Conservation (phyloP, 2,797 vertebrate species). For the Cephalopachus bancanus region DNA sequence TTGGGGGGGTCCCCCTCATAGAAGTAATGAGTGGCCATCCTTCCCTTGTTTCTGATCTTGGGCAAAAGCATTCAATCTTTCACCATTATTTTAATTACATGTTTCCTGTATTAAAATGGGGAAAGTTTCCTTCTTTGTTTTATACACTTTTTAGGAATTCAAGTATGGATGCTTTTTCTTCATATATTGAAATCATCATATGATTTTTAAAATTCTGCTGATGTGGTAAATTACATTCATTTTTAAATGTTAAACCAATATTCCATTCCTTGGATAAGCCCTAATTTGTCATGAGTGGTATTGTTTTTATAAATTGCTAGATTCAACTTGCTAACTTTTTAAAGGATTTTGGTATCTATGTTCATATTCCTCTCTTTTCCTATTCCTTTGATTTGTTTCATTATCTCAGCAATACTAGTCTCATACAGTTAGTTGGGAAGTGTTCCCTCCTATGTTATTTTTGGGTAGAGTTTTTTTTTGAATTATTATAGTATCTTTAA, state of each 20-base stretch:
- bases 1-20: neutral
- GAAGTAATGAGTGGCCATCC: neutral
- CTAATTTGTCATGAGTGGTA: neutral
- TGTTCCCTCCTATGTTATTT: neutral
- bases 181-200: neutral
- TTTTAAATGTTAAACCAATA: slow-evolving; percentile 43
- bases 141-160: slow-evolving; percentile 18
- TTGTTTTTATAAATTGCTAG: slow-evolving; percentile 25
- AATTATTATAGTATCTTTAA: slow-evolving; percentile 45
- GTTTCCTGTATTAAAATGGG: neutral
- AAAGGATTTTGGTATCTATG: neutral
- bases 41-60: neutral
- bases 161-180: neutral
- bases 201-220: neutral
- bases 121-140: slow-evolving; percentile 1
- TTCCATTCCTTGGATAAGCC: slow-evolving; percentile 33
- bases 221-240: slow-evolving; percentile 42
- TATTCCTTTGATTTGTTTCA: neutral
- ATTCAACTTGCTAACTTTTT: slow-evolving; percentile 6
- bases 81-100: slow-evolving; percentile 8
- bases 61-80: neutral
- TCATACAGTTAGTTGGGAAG: neutral
- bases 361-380: neutral
- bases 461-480: neutral
- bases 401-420: neutral